Percentiles rank a stretch among this genome's conserved stretches.
Evolutionary conservation across 92 coral and sea anemone genomes (phyloP).

Genomic region (Anthopleura xanthogrammica): DNA sequence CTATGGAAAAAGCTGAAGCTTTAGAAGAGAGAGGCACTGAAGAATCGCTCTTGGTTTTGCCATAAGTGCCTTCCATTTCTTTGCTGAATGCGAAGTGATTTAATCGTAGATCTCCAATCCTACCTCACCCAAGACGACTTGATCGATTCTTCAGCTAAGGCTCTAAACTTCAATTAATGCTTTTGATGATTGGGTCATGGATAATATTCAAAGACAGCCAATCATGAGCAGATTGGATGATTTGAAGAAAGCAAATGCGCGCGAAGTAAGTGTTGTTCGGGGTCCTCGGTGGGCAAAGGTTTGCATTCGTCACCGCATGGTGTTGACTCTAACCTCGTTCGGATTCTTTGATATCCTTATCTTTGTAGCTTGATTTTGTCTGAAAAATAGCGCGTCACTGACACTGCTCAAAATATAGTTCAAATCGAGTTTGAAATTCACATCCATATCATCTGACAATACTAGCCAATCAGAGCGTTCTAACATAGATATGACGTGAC

Average conservation of each 20-base stretch:
- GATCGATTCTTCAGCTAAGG: constrained; percentile 49
- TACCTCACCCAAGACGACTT: constrained; percentile 34
- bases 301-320: not conserved
- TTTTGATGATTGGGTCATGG: constrained; percentile 75
- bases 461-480: constrained; percentile 11
- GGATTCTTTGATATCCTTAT: not conserved
- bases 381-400: not conserved
- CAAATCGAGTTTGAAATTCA: not conserved
- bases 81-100: not conserved
- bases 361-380: constrained; percentile 2
- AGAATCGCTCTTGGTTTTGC: constrained; percentile 30
- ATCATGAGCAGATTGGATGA: constrained; percentile 51
- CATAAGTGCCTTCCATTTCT: constrained; percentile 39
- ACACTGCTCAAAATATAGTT: not conserved
- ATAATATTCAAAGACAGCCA: constrained; percentile 60
- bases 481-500: not conserved
- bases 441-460: not conserved
- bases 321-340: not conserved
- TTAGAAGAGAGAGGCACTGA: constrained; percentile 66
- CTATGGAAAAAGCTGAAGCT: constrained; percentile 94
- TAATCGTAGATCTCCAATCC: constrained; percentile 7
- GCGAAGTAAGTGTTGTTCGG: not conserved
- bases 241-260: constrained; percentile 35
- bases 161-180: constrained; percentile 75
- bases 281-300: not conserved